Conservation (phyloP, 2,113 vertebrate species). For the Cervus canadensis region DNA sequence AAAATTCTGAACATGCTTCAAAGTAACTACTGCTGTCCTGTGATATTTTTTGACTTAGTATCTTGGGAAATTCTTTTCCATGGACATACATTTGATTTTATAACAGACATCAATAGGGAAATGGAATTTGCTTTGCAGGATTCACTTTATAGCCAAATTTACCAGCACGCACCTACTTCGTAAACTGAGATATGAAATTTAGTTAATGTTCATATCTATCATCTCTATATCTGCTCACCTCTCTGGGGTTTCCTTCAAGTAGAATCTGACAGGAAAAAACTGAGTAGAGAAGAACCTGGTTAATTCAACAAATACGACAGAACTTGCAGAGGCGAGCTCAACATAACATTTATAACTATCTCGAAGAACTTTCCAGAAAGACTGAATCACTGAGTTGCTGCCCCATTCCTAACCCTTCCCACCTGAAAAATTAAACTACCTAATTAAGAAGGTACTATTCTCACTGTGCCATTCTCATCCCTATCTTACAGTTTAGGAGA, state of each 20-base stretch:
- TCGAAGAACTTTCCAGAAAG: neutral
- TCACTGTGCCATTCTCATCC: neutral
- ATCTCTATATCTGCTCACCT: slow-evolving; percentile 2
- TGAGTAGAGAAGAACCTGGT: neutral
- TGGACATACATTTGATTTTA: slow-evolving; percentile 32
- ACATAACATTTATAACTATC: neutral
- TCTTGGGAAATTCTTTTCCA: slow-evolving; percentile 47
- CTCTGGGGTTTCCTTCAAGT: neutral
- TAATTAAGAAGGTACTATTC: neutral
- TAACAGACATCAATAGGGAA: slow-evolving; percentile 44
- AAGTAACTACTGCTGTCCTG: slow-evolving; percentile 33
- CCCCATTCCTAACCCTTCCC: neutral
- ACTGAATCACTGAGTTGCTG: too few relatives aligned
- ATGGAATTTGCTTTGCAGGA: slow-evolving; percentile 56
- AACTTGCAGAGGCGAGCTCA: neutral
- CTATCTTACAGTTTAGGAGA: neutral
- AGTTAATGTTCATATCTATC: slow-evolving; percentile 17
- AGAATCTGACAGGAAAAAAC: slow-evolving; percentile 13
- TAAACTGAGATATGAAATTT: slow-evolving; percentile 46
- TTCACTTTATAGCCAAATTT: slow-evolving; percentile 49
- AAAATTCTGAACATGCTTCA: slow-evolving; percentile 45
- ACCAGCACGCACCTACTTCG: slow-evolving; percentile 17
- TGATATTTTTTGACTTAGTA: slow-evolving; percentile 27
- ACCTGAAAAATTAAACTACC: neutral
- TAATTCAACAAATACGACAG: neutral